Base-by-base conservation (phyloP, 2,797 vertebrate species). In the Lithobates pipiens region DNA sequence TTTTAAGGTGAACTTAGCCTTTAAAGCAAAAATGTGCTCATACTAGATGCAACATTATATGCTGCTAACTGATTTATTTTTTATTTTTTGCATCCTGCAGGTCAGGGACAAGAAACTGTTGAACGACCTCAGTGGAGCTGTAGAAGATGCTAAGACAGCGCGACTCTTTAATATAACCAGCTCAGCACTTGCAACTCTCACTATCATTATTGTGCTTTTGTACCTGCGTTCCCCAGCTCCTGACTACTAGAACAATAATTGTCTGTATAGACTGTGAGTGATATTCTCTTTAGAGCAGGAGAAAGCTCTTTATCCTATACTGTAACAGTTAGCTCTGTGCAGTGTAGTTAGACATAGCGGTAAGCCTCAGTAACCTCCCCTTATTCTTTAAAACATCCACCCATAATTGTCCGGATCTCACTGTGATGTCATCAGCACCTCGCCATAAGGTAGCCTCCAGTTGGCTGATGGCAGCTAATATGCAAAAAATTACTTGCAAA, bases 51-150 rank as follows among this genome's bases (percentile, higher is more conserved):
- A 13, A 18, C 50, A 65, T 25, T 6, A 65, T 65, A 25, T 25
- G 21, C 10, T 25, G 9, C 61, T 65, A 65, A 65, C 34, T 18
- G 15, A 32, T 67, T 6, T 10, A 36, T 10, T 50, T n/a, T 85
- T n/a, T n/a, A n/a, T n/a, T n/a, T 65, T 46, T 21, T 39, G n/a
- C 29, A n/a, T 5, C 77, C 89, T 44, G n/a, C 89, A 95, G 95
- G 95, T 95, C 29, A 93, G 95, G 76, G 95, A 95, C 89, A 95
- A 95, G 93, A 95, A 95, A 89, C 94, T 95, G 10, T 92, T 95
- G 83, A 95, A 95, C 2, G 95, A 95, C 85, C 91, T 95, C 90
- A 94, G 92, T 0, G 94, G 95, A 18, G 95, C 95, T 0, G 95
- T 95, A 68, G 95, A 95, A 89, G 95, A 95, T 2, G 95, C 95